Evolutionary conservation across 2,797 vertebrate species (phyloP), one percentile per base, ranked within the genome.

Genomic region (Onychomys arenicola): DNA sequence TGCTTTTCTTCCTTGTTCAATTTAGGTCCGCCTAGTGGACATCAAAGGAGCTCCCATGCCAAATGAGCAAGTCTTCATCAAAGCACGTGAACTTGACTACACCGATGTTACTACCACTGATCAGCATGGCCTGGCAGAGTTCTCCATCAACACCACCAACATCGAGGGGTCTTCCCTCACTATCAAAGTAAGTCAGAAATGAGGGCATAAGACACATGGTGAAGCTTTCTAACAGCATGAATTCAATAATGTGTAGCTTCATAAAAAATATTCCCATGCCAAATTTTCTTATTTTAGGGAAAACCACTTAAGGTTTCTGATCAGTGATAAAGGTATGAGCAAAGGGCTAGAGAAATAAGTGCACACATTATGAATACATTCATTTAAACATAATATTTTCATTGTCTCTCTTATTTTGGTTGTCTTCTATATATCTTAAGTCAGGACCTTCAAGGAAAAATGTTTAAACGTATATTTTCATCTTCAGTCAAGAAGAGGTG

Each of bases 101-200:
- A 32, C 49, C 21, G 81, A 14, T 69, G 98, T 97, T 67, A 97
- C 98, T 27, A 98, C 97, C 10, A 98, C 98, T 0, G 97, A 99
- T 40, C 95, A 96, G 17, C 81, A 96, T 4, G 98, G 98, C 29
- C 88, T 90, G 5, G 98, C 69, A 21, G 25, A 55, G 7, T 98
- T 99, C 95, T 77, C 95, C 23, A 91, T 98, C 27, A 95, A 98
- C 43, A 98, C 98, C 46, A 96, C 95, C 23, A 49, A 0, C 0
- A 0, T 98, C 11, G 1, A 10, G 0, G 78, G 0, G 1, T 1
- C 4, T 17, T 17, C 7, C 43, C 73, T 90, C 57, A 6, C 0
- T 16, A 52, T 90, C 75, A 65, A 10, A 78, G 75, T 90, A 78
- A 90, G 75, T 90, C 3, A n/a, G 14, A 67, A 52, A 46, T 13